phyloP scores from a whole-genome alignment of 2,888 invertebrate species.

The Seladonia tumulorum region DNA sequence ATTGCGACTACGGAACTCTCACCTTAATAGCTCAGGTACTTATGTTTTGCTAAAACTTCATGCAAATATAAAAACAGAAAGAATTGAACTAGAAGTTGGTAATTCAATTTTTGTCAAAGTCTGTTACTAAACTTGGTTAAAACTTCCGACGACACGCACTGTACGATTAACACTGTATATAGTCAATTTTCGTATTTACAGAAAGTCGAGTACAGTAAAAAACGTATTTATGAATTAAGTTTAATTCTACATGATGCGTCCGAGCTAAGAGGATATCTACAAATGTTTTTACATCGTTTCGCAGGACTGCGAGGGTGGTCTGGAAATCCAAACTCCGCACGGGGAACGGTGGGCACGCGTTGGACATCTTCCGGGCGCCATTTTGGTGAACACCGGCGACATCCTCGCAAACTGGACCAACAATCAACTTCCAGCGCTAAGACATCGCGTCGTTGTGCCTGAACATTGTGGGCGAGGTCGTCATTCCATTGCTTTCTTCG shows the following conservation, averaged over 20 bases:
- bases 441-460: slow-evolving; percentile 91
- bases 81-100: too few species aligned
- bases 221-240: neutral
- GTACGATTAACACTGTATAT: too few species aligned
- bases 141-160: too few species aligned
- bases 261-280: neutral
- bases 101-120: too few species aligned
- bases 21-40: slow-evolving; percentile 88
- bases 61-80: neutral
- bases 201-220: neutral
- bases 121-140: too few species aligned
- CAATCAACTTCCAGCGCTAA: slow-evolving; percentile 88
- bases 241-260: neutral
- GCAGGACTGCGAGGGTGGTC: slow-evolving; percentile 91
- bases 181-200: neutral
- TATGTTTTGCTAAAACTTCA: neutral
- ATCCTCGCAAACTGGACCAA: slow-evolving; percentile 91
- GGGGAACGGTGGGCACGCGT: slow-evolving; percentile 90
- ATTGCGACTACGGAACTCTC: slow-evolving; percentile 91
- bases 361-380: slow-evolving; percentile 90
- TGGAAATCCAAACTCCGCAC: slow-evolving; percentile 89
- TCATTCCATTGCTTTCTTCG: slow-evolving; percentile 92
- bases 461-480: slow-evolving; percentile 88
- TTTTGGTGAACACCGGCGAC: slow-evolving; percentile 91
- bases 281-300: slow-evolving; percentile 16